Evolutionary conservation across 1,140 invertebrate species (phyloP).

Genomic region (Panagrolaimus sp.): DNA sequence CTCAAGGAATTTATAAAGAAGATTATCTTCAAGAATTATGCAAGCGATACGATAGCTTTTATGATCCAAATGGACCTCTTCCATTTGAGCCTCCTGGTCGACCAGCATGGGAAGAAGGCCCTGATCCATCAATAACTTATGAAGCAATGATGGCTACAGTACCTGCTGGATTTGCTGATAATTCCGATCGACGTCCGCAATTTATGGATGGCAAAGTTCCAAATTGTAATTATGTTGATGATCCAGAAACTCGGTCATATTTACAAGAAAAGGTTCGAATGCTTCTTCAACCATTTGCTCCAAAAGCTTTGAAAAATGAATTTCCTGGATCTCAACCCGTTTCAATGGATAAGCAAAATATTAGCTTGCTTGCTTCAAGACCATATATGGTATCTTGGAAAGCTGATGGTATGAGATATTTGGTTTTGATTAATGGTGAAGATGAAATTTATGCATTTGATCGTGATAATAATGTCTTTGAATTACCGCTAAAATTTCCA

Average conservation of each 20-base stretch:
- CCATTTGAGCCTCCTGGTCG: constrained; percentile 31
- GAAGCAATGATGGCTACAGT: not conserved
- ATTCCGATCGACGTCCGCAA: constrained; percentile 18
- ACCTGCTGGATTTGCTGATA: constrained; percentile 1
- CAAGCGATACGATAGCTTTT: constrained; percentile 45
- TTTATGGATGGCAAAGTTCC: constrained; percentile 61
- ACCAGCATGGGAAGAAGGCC: constrained; percentile 50
- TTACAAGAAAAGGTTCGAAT: constrained; percentile 28
- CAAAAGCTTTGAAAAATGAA: constrained; percentile 65
- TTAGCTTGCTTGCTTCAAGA: constrained; percentile 71
- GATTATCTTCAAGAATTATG: constrained; percentile 64
- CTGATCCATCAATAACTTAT: constrained; percentile 16
- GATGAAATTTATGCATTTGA: constrained; percentile 87
- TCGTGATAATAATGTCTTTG: constrained; percentile 85
- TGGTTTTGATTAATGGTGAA: constrained; percentile 87
- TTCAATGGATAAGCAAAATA: constrained; percentile 77
- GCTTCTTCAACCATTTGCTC: constrained; percentile 25
- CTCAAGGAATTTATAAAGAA: constrained; percentile 70
- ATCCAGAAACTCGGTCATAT: constrained; percentile 28
- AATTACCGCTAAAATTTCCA: constrained; percentile 6
- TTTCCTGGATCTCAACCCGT: constrained; percentile 96
- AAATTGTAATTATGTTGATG: constrained; percentile 57
- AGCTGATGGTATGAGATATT: constrained; percentile 91
- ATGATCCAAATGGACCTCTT: constrained; percentile 40
- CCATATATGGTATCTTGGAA: constrained; percentile 97